Percentiles rank a stretch among this genome's conserved stretches.
Evolutionary conservation across 1,140 invertebrate species (phyloP).

Genomic region (Diprion similis): DNA sequence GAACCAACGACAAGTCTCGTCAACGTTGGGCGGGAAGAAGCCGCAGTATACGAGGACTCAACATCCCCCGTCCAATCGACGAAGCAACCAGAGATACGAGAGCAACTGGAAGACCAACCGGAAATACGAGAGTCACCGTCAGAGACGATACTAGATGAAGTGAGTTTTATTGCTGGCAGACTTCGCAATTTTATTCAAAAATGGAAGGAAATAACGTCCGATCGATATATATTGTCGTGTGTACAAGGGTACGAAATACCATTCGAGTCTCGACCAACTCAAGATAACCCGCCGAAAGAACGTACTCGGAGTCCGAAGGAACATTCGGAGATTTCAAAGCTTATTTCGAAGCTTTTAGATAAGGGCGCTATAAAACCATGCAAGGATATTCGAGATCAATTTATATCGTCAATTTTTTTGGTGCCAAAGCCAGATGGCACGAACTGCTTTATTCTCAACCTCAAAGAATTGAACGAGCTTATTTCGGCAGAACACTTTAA

Average conservation of each 20-base stretch:
- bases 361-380: constrained; percentile 17
- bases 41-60: not conserved
- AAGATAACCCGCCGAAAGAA: too few species aligned
- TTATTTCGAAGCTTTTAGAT: constrained; percentile 11
- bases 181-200: not conserved
- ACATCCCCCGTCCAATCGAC: not conserved
- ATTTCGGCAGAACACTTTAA: constrained; percentile 32
- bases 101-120: not conserved
- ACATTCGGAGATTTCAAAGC: not conserved
- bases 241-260: constrained; percentile 13
- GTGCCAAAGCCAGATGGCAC: constrained; percentile 6
- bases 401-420: constrained; percentile 23
- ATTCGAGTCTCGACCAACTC: constrained; percentile 12
- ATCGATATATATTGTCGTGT: not conserved
- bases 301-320: not conserved
- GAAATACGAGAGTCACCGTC: not conserved
- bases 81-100: not conserved
- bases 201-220: constrained; percentile 7
- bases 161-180: not conserved
- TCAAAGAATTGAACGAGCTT: constrained; percentile 34
- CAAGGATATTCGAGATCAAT: constrained; percentile 17
- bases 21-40: not conserved
- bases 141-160: not conserved
- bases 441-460: not conserved
- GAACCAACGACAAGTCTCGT: not conserved